Evolutionary conservation across 2,888 invertebrate species (phyloP).

Genomic region (Sphaerophoria taeniata): DNA sequence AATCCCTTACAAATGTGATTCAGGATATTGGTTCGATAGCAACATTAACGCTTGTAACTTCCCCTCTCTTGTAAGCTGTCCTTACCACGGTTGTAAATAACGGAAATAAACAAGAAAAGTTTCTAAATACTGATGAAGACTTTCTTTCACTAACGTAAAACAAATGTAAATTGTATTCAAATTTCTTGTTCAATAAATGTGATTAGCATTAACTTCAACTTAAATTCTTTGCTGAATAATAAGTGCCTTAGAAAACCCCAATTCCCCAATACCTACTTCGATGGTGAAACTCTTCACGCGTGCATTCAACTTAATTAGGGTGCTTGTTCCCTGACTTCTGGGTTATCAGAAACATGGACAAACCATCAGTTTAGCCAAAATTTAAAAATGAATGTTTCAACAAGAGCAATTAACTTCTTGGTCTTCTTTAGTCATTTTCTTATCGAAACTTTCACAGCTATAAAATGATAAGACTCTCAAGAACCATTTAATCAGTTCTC

Average conservation of each 20-base stretch:
- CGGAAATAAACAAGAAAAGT: not conserved
- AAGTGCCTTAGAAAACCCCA: not conserved
- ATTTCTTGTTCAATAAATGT: no score
- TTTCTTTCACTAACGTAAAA: no score
- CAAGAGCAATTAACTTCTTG: slow-evolving; percentile 60
- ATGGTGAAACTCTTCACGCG: not conserved
- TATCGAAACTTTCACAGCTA: slow-evolving; percentile 23
- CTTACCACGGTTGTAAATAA: slow-evolving; percentile 43
- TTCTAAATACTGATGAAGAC: no score
- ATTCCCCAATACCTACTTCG: no score
- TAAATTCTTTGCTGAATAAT: no score
- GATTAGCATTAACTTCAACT: no score
- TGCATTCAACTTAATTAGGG: not conserved
- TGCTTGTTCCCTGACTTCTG: slow-evolving; percentile 18
- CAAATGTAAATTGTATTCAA: no score
- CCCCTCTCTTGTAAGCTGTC: slow-evolving; percentile 33
- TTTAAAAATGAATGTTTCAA: slow-evolving; percentile 27
- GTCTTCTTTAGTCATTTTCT: not conserved
- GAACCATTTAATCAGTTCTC: not conserved
- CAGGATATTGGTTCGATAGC: slow-evolving; percentile 49
- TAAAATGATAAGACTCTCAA: not conserved
- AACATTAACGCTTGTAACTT: slow-evolving; percentile 19
- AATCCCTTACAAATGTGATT: not conserved
- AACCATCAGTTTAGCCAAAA: slow-evolving; percentile 41
- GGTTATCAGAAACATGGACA: slow-evolving; percentile 37